Base-by-base conservation (phyloP, 2,888 invertebrate species). In the Eudemis profundana region DNA sequence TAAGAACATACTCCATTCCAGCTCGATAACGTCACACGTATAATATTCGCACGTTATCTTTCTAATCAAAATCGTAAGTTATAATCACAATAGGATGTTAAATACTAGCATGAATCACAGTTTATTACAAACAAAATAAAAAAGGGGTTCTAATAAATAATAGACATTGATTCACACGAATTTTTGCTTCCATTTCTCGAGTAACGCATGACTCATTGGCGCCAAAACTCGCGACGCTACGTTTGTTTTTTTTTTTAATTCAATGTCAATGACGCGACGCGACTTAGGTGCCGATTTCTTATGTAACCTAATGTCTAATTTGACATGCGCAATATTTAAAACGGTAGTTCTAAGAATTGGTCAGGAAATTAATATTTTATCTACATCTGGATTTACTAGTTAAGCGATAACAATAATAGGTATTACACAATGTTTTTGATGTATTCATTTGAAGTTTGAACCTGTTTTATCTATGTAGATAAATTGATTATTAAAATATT, bases 101-200 rank as follows among this genome's bases (percentile, higher is more conserved):
- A 63, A 15, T 50, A 33, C 5, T 29, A 1, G n/a, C 4, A 51
- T 64, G 65, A 65, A 19, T 65, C 65, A 60, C 27, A 29, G 36
- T 21, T 36, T 53, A 27, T 53, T 42, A 42, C 15, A 46, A 50
- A 59, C 17, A n/a, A 42, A 27, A 49, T 33, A 44, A 38, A 50
- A 46, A 12, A 8, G 5, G 29, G 27, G 23, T 44, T 57, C 21
- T 46, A 40, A 60, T 23, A 49, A 51, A 69, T 61, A 66, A 68
- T 61, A 62, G 66, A 53, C 60, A 67, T 73, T 72, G 74, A 75
- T 67, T 75, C 75, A 76, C 67, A 63, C 65, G 68, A 71, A 64
- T 62, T 66, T 42, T 68, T 49, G 51, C 69, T 73, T 71, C 72
- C 71, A 71, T 61, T 76, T 76, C 73, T 61, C 47, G 65, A 54